Base-by-base conservation (phyloP, 2,797 vertebrate genomes). In the Pantherophis vulpinus region DNA sequence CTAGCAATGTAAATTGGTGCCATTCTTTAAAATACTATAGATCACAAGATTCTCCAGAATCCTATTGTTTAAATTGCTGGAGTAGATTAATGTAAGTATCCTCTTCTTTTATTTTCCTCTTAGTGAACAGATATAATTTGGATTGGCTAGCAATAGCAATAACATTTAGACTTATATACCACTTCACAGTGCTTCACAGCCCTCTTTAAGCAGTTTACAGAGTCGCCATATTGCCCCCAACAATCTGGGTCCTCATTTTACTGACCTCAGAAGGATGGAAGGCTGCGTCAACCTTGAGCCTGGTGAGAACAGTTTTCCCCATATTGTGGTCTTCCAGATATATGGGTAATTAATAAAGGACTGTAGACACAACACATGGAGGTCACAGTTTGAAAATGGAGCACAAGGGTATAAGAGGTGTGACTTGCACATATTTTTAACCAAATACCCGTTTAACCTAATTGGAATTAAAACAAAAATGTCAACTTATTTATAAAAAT, bases 401-500 rank as follows among this genome's bases (percentile, higher is more conserved):
- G 12, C 14, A 23, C 54, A 54, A 23, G 12, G 58, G 12, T 51
- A 0, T 1, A 16, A 20, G 18, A 47, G 51, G 13, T 29, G 23
- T 91, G 56, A 12, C 11, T 87, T 42, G 83, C 42, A 32, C 54
- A 32, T 20, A 86, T 58, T 58, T 61, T 29, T 29, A 90, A 32
- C 23, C 90, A 93, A 56, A 16, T 42, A 93, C 14, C 4, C 70
- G 79, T 83, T 60, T 95, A 70, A 60, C 1, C 1, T 90, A 94
- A 32, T 93, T 1, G 9, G 8, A 56, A 55, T n/a, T 79, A 37
- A 18, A 92, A 0, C 8, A 55, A 42, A 27, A 60, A 29, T 23
- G 9, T 54, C 55, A n/a, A 32, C 51, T 47, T 9, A 63, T 93
- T 90, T 86, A 94, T 32, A 70, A 91, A 90, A 96, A 56, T 1